phyloP scores from a whole-genome alignment of 2,113 vertebrate species.

The Cavia porcellus region DNA sequence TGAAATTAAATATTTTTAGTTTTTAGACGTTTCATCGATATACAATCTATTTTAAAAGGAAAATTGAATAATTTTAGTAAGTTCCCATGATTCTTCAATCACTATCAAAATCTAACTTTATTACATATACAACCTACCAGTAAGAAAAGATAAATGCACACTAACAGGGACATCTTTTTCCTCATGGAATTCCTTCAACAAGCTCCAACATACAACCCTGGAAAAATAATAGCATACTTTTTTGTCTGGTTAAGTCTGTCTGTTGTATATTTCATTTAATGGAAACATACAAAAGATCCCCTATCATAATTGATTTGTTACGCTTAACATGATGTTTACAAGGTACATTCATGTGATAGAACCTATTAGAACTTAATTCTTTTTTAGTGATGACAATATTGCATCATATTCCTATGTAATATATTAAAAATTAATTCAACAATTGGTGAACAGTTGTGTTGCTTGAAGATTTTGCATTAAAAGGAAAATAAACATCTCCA shows the following conservation, averaged over 20 bases:
- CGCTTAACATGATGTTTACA: neutral
- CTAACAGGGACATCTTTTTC: neutral
- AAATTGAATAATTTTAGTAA: neutral
- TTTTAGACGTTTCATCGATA: neutral
- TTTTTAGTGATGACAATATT: neutral
- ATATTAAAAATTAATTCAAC: neutral
- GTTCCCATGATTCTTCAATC: neutral
- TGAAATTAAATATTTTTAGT: constrained; percentile 20
- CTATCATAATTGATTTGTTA: neutral
- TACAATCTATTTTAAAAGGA: neutral
- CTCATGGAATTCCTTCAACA: neutral
- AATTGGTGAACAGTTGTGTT: neutral
- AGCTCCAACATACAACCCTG: neutral
- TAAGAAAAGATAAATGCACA: neutral
- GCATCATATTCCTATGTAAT: neutral
- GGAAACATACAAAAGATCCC: neutral
- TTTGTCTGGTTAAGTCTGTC: neutral
- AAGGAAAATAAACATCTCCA: neutral
- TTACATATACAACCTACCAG: neutral
- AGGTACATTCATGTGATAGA: too few relatives aligned
- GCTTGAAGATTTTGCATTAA: neutral
- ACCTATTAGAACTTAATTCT: neutral
- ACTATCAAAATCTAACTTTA: neutral
- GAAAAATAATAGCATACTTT: neutral
- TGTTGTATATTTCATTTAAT: neutral